A percentile compares a stretch with the other conserved stretches of the same genome.
phyloP scores from a whole-genome alignment of 1,140 invertebrate species.

The Eufriesea mexicana region DNA sequence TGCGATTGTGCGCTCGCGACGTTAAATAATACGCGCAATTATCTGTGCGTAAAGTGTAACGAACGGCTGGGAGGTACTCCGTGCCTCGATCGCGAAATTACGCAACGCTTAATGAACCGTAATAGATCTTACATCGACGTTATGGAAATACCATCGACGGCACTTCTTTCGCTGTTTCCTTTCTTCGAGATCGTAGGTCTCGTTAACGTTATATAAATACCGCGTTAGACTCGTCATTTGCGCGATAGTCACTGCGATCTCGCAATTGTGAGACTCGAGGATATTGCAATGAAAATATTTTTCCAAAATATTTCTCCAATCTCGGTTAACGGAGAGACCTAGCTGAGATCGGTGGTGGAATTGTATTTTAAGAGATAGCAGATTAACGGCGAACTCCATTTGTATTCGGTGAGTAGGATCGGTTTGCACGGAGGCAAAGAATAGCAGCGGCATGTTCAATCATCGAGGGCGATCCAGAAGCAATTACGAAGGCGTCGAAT shows the following conservation, averaged over 20 bases:
- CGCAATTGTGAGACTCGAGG: no score
- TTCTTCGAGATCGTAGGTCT: background rate
- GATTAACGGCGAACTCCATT: no score
- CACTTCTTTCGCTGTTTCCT: background rate
- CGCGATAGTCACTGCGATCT: background rate
- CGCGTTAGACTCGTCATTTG: background rate
- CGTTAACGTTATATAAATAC: background rate
- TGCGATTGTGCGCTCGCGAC: conserved; percentile 7
- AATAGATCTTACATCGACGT: background rate
- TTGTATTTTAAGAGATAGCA: no score
- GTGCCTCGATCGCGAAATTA: background rate
- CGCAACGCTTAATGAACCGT: background rate
- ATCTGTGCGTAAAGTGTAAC: conserved; percentile 26
- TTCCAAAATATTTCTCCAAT: no score
- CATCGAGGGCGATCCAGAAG: background rate
- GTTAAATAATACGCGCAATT: conserved; percentile 38
- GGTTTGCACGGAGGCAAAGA: background rate
- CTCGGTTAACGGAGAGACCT: no score
- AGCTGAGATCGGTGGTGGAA: no score
- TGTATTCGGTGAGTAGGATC: background rate
- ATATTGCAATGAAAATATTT: no score
- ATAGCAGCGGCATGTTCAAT: background rate
- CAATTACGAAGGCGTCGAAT: conserved; percentile 39
- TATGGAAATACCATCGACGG: background rate
- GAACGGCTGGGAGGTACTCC: background rate